Evolutionary conservation across 2,888 invertebrate species (phyloP).

Genomic region (Athalia rosae): DNA sequence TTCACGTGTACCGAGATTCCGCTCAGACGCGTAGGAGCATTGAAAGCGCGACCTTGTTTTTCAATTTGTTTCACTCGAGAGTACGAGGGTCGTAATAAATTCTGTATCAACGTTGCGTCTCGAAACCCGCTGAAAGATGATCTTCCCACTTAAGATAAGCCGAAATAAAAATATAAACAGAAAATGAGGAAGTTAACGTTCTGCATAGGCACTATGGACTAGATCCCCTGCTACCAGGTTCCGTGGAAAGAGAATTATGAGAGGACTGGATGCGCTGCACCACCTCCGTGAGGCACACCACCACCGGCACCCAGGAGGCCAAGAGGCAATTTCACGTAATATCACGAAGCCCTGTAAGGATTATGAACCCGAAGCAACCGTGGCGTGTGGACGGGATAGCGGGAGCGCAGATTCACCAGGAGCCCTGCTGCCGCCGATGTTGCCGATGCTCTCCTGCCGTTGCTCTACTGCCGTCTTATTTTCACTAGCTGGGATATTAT

Average conservation of each 20-base stretch:
- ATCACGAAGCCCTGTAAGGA: conserved; percentile 40
- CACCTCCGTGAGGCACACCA: conserved; percentile 10
- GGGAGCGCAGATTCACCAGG: conserved; percentile 28
- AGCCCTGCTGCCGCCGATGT: not conserved
- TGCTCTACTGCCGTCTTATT: conserved; percentile 16
- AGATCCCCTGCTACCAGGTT: conserved; percentile 16
- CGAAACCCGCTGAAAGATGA: conserved; percentile 3
- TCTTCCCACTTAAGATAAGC: not conserved
- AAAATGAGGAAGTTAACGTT: conserved; percentile 5
- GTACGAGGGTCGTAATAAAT: not conserved
- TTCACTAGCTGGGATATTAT: conserved; percentile 21
- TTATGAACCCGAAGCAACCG: conserved; percentile 36
- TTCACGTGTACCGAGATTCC: conserved; percentile 15
- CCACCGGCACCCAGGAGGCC: conserved; percentile 29
- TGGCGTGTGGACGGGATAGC: conserved; percentile 34
- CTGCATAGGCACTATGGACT: not conserved
- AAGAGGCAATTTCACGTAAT: conserved; percentile 43
- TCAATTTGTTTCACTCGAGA: not conserved
- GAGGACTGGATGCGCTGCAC: conserved; percentile 13
- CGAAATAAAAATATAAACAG: not conserved
- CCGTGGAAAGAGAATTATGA: conserved; percentile 14
- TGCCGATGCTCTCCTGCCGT: not conserved
- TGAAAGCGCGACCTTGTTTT: not conserved
- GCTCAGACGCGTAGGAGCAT: conserved; percentile 14
- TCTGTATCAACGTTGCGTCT: not conserved